These are phyloP conservation scores for Psittacula echo DNA, from an alignment of 2,797 vertebrate genomes.

Conservation along the genomic window DNA sequence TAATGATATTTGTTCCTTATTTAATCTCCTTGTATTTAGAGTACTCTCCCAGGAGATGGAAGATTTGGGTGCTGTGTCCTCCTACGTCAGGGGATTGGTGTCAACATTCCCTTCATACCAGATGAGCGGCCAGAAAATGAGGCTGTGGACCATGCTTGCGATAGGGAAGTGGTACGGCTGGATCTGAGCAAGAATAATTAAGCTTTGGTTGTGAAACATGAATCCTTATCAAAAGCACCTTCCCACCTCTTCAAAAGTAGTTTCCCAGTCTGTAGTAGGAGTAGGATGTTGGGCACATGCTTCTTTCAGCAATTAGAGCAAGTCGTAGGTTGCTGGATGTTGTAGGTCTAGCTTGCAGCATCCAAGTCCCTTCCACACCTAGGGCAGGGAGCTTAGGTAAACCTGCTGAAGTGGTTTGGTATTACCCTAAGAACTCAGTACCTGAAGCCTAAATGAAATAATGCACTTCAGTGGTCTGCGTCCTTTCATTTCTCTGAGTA, in stretches of 20 bases:
- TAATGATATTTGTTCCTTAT: slow-evolving; percentile 33
- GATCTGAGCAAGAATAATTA: neutral
- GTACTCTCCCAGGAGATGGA: neutral
- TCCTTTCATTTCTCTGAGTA: neutral
- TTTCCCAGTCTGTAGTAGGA: neutral
- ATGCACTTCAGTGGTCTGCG: neutral
- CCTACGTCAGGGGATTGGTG: neutral
- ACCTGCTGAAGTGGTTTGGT: neutral
- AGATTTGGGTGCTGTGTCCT: neutral
- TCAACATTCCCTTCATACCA: slow-evolving; percentile 30
- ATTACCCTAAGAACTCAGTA: neutral
- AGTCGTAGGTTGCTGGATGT: neutral
- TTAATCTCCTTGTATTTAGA: neutral
- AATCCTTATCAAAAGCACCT: neutral
- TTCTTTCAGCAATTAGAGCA: neutral
- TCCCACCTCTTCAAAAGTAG: neutral
- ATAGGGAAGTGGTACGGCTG: neutral
- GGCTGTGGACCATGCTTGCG: neutral
- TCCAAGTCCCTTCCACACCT: neutral
- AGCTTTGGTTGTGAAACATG: slow-evolving; percentile 12
- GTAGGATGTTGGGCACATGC: neutral
- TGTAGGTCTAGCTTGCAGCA: neutral
- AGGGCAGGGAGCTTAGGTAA: neutral
- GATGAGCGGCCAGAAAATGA: neutral
- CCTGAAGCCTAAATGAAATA: neutral